These are phyloP conservation scores for Andrena chrysosceles DNA, from an alignment of 2,888 invertebrate species.

Conservation along the genomic window DNA sequence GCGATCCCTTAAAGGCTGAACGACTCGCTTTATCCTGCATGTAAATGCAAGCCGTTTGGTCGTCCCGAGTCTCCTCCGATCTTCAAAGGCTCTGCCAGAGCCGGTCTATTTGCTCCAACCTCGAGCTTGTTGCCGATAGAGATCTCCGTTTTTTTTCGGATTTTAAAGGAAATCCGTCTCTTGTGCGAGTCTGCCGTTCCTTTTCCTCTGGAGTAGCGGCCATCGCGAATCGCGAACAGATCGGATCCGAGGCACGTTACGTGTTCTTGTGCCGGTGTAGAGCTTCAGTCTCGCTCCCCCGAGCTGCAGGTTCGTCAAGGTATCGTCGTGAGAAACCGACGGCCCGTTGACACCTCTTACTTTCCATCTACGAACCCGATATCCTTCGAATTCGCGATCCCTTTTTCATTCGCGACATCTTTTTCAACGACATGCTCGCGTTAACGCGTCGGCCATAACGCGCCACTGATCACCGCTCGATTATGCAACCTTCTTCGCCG, in stretches of 20 bases:
- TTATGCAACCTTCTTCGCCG: constrained; percentile 16
- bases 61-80: not conserved
- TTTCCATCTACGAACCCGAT: constrained; percentile 62
- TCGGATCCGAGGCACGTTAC: constrained; percentile 31
- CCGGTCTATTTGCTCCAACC: not conserved
- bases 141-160: not conserved
- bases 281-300: constrained; percentile 25
- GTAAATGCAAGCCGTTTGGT: not conserved
- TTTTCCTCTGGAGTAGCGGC: too few relatives aligned
- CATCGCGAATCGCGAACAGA: constrained; percentile 29
- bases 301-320: constrained; percentile 41
- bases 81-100: not conserved
- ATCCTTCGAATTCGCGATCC: constrained; percentile 62
- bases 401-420: constrained; percentile 46
- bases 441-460: constrained; percentile 28
- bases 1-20: not conserved
- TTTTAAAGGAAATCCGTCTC: too few relatives aligned
- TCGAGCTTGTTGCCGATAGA: not conserved
- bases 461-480: not conserved
- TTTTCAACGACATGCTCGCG: constrained; percentile 29
- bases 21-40: constrained; percentile 1
- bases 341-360: constrained; percentile 59
- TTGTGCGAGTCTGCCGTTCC: too few relatives aligned
- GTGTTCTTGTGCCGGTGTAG: constrained; percentile 14
- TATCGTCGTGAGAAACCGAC: constrained; percentile 66